Evolutionary conservation across 2,797 vertebrate species (phyloP), one percentile per base, ranked within the genome.

Genomic region (Sibirionetta formosa): DNA sequence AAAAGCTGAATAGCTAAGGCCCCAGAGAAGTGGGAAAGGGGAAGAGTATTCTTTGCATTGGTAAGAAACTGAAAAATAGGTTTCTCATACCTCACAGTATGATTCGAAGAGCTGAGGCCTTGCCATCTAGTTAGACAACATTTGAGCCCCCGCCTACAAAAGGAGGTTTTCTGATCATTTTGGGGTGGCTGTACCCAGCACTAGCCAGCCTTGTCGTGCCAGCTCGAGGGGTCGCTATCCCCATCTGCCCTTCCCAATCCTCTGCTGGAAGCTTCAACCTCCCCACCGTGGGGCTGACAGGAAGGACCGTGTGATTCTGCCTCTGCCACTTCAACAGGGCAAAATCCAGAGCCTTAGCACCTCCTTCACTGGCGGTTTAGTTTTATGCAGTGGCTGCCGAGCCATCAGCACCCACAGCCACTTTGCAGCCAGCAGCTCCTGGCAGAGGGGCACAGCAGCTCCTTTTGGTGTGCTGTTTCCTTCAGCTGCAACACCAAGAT

Each of bases 321-420:
- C 53, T 68, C 65, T 83, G 31, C 12, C 23, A 3, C 46, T 80
- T 82, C 27, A n/a, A 63, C 91, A 91, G 19, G 8, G 7, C 33
- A 2, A 20, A 77, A 23, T n/a, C 26, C 64, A 17, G 46, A 86
- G 38, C 50, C 65, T 46, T 68, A 64, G 53, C 56, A 22, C 12
- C 79, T 60, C 35, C 53, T 56, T 81, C 35, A 17, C 6, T 12
- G 38, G 5, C 4, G 16, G 11, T 14, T 82, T 17, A 31, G 42
- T 29, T 79, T 53, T 26, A 61, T n/a, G 26, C 5, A 6, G 61
- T 33, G 57, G 38, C 13, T 51, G n/a, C 75, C 17, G 56, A 61
- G 42, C 42, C 11, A 35, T 18, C 3, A 2, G 36, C n/a, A 75
- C 23, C 35, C 7, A 3, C 3, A 2, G 38, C 0, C 0, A 29